Base-by-base conservation (phyloP, 2,113 vertebrate genomes). In the Crocuta crocuta region DNA sequence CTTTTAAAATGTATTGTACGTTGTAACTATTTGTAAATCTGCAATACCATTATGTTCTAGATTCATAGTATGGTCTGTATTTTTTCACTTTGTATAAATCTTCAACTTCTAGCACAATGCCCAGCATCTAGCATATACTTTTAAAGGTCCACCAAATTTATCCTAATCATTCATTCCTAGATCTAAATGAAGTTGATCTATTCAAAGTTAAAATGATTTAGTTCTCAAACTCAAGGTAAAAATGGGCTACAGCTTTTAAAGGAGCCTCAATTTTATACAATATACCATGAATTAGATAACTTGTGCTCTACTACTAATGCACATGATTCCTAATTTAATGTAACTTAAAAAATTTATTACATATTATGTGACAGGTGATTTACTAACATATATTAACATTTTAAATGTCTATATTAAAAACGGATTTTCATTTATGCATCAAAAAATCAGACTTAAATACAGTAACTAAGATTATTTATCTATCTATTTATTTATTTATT, bases 391-490 rank as follows among this genome's bases (percentile, higher is more conserved):
- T 16, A 84, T 9, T 79, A 12, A 94, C 61, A 84, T 23, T 86
- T 94, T 94, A 53, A 86, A 87, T 45, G 12, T 7, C 9, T 61
- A 83, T 2, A 89, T 35, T 91, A 96, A 86, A 35, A 93, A 76
- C 17, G 93, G 7, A 7, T 70, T 85, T 93, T 82, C 1, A 35
- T 55, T 93, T 39, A 43, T 43, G 66, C 78, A 91, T 45, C 31
- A 79, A 95, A 96, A 94, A 79, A 58, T 12, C 19, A 50, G 19
- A 84, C 26, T 89, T 95, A 86, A 94, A 63, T 39, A 39, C 39
- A 39, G 26, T 55, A 92, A 43, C 11, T 71, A 76, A 83, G 43
- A 87, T 39, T 39, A 39, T 39, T 39, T 39, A 39, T 39, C 39
- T 39, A 39, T 39, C 4, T 39, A 39, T 39, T 3, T 39, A 39